phyloP scores from a whole-genome alignment of 2,888 invertebrate genomes.

The Trilocha varians region DNA sequence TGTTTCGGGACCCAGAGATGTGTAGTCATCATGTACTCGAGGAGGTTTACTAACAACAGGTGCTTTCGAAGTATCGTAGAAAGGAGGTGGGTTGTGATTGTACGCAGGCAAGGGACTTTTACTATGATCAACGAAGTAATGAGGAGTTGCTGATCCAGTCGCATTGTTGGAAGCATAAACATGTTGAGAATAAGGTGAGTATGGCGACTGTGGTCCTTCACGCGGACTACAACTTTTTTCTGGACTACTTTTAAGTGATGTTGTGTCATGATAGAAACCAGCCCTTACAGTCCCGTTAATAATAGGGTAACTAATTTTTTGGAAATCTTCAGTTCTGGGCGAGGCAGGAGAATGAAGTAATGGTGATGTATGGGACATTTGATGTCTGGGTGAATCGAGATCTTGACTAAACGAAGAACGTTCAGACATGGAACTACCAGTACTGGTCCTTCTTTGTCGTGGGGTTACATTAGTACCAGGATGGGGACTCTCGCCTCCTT shows the following conservation, averaged over 20 bases:
- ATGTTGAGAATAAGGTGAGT: slow-evolving; percentile 60
- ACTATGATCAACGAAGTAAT: slow-evolving; percentile 58
- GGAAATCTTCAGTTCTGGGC: slow-evolving; percentile 80
- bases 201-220: slow-evolving; percentile 75
- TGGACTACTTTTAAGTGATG: slow-evolving; percentile 87
- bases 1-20: slow-evolving; percentile 65
- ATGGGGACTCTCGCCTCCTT: slow-evolving; percentile 60
- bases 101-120: slow-evolving; percentile 61
- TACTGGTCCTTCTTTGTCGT: slow-evolving; percentile 81
- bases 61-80: slow-evolving; percentile 75
- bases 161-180: slow-evolving; percentile 57
- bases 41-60: slow-evolving; percentile 55
- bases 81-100: slow-evolving; percentile 65
- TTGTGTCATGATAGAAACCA: slow-evolving; percentile 91
- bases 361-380: slow-evolving; percentile 82
- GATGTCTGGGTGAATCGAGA: slow-evolving; percentile 82
- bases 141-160: slow-evolving; percentile 47
- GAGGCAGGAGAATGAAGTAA: slow-evolving; percentile 84
- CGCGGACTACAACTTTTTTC: slow-evolving; percentile 88
- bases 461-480: slow-evolving; percentile 41
- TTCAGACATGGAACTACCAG: slow-evolving; percentile 85
- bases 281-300: slow-evolving; percentile 89
- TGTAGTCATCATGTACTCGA: slow-evolving; percentile 71
- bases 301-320: slow-evolving; percentile 79
- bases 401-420: slow-evolving; percentile 85